Conservation (phyloP, 2,113 vertebrate genomes). For the Notiomystis cincta region DNA sequence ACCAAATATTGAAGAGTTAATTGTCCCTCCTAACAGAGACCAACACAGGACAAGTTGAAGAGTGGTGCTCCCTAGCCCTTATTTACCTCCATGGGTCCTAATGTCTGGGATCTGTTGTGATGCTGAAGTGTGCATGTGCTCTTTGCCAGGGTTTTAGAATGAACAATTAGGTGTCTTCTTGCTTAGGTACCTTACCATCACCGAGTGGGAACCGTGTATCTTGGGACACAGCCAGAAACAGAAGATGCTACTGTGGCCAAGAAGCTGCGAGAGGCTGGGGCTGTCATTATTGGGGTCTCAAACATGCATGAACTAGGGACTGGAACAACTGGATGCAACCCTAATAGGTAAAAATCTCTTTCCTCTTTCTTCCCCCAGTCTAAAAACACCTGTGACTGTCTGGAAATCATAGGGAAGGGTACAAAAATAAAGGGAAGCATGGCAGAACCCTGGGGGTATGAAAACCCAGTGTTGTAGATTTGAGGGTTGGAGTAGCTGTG, state of each 20-base stretch:
- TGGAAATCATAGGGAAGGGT: not conserved
- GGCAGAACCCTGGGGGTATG: not conserved
- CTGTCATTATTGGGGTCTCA: slow-evolving; percentile 68
- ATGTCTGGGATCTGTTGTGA: not conserved
- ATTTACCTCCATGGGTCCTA: not conserved
- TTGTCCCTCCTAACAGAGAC: not conserved
- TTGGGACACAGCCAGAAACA: slow-evolving; percentile 52
- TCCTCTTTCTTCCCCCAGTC: not conserved
- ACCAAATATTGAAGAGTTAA: not conserved
- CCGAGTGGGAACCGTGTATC: slow-evolving; percentile 61
- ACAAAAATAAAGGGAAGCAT: not conserved
- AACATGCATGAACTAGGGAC: slow-evolving; percentile 71
- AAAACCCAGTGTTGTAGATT: not conserved
- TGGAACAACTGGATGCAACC: slow-evolving; percentile 68
- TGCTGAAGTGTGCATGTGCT: not conserved
- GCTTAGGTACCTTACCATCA: slow-evolving; percentile 61
- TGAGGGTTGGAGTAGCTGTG: not conserved
- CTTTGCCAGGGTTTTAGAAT: not conserved
- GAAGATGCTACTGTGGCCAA: slow-evolving; percentile 67
- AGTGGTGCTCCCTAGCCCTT: not conserved
- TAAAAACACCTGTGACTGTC: not conserved
- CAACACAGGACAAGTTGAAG: not conserved
- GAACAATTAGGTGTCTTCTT: not conserved
- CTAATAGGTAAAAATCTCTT: slow-evolving; percentile 57
- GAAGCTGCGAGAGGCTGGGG: slow-evolving; percentile 64